Evolutionary conservation across 2,888 invertebrate species (phyloP).

Genomic region (Andrena hattorfiana): DNA sequence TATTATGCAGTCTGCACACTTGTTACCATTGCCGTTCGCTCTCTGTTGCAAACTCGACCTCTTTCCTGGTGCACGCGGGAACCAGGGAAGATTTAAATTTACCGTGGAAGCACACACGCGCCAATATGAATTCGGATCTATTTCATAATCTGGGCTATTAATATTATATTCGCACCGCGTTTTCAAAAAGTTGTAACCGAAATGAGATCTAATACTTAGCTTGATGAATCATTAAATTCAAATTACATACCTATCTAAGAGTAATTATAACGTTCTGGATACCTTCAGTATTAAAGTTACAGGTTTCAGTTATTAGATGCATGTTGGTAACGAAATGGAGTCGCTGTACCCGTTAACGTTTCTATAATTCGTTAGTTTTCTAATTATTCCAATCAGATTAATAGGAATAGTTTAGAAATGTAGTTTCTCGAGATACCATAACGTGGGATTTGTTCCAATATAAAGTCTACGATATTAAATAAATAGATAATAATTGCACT

Average conservation of each 20-base stretch:
- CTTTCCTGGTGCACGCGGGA: slow-evolving; percentile 49
- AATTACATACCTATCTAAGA: too few relatives aligned
- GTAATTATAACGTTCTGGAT: too few relatives aligned
- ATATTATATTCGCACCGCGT: slow-evolving; percentile 2
- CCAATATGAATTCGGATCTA: slow-evolving; percentile 68
- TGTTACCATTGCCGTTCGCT: slow-evolving; percentile 41
- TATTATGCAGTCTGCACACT: slow-evolving; percentile 65
- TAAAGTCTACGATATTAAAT: background rate
- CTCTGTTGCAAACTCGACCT: slow-evolving; percentile 42
- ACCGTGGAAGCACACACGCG: slow-evolving; percentile 52
- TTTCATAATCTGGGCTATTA: slow-evolving; percentile 71
- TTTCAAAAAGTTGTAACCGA: slow-evolving; percentile 59
- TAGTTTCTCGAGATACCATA: background rate
- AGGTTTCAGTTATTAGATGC: too few relatives aligned
- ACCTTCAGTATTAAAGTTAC: too few relatives aligned
- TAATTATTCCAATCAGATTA: background rate
- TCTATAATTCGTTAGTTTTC: background rate
- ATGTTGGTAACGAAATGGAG: background rate
- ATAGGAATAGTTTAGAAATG: background rate
- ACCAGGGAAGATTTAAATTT: slow-evolving; percentile 72
- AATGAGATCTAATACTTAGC: slow-evolving; percentile 46
- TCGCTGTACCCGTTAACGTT: background rate
- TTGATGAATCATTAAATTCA: slow-evolving; percentile 38
- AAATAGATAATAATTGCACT: background rate
- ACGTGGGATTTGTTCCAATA: background rate